phyloP scores from a whole-genome alignment of 1,140 invertebrate genomes.

The Drosophila grimshawi region DNA sequence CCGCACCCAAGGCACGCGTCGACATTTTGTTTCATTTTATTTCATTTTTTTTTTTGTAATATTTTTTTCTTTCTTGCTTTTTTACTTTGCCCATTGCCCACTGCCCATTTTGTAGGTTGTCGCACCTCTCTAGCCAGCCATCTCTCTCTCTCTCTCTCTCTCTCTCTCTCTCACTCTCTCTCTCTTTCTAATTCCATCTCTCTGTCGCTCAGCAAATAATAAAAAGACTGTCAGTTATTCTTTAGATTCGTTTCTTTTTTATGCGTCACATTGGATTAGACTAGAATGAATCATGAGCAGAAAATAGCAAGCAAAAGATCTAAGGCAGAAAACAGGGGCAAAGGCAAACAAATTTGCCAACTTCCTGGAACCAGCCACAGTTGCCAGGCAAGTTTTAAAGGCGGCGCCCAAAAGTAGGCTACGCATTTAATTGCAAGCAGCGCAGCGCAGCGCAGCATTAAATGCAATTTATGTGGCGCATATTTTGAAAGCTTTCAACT shows the following conservation, averaged over 20 bases:
- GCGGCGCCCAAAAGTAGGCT: constrained; percentile 39
- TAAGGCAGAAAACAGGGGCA: constrained; percentile 1
- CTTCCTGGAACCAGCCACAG: not conserved
- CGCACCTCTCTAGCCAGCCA: not conserved
- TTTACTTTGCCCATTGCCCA: constrained; percentile 15
- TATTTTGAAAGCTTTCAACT: constrained; percentile 30
- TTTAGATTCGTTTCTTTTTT: constrained; percentile 17
- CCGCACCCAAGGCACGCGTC: constrained; percentile 60
- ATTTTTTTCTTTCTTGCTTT: constrained; percentile 27
- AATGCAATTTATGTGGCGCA: constrained; percentile 42
- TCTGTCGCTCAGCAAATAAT: not conserved
- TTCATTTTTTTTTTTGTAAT: constrained; percentile 15
- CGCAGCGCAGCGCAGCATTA: constrained; percentile 15
- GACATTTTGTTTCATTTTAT: constrained; percentile 39
- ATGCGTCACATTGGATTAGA: constrained; percentile 33
- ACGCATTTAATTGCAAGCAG: constrained; percentile 25
- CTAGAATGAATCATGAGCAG: constrained; percentile 36
- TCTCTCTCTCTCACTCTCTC: constrained; percentile 3
- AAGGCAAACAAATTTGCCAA: constrained; percentile 32
- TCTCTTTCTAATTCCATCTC: not conserved
- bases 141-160: constrained; percentile 18
- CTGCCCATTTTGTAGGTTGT: constrained; percentile 28
- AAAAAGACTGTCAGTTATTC: constrained; percentile 18
- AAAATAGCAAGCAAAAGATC: constrained; percentile 32
- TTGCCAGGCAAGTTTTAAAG: not conserved